A percentile compares a stretch with the other conserved stretches of the same genome.
These are phyloP conservation scores for Pseudorectes ferrugineus DNA, from an alignment of 2,113 vertebrate species.

Conservation along the genomic window DNA sequence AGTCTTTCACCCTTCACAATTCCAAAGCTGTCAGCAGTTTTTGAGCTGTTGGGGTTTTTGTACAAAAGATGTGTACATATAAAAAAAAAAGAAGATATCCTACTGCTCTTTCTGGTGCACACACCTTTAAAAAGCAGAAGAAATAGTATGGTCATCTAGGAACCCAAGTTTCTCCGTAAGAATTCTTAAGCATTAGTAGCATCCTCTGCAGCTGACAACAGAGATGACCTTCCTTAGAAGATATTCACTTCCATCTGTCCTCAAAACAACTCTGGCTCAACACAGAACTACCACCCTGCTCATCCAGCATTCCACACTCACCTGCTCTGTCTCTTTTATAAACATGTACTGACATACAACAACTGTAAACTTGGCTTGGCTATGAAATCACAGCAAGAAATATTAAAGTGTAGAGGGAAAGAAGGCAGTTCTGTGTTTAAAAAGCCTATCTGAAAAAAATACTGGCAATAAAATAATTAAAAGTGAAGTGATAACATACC, in stretches of 20 bases:
- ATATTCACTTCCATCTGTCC: background rate
- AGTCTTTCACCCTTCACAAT: background rate
- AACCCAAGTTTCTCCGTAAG: background rate
- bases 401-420: background rate
- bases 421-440: background rate
- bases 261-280: background rate
- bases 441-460: background rate
- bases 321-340: background rate
- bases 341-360: background rate
- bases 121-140: background rate
- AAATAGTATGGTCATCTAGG: background rate
- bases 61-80: background rate
- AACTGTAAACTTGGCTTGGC: background rate
- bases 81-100: background rate
- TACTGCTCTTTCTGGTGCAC: background rate
- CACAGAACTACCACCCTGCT: background rate
- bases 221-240: background rate
- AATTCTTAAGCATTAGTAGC: background rate
- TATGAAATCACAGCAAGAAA: constrained; percentile 3
- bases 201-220: background rate
- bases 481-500: background rate
- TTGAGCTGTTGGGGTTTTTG: background rate
- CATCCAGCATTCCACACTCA: background rate
- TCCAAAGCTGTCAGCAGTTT: background rate
- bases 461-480: background rate